Conservation (phyloP, 2,797 vertebrate species). For the Thaleichthys pacificus region DNA sequence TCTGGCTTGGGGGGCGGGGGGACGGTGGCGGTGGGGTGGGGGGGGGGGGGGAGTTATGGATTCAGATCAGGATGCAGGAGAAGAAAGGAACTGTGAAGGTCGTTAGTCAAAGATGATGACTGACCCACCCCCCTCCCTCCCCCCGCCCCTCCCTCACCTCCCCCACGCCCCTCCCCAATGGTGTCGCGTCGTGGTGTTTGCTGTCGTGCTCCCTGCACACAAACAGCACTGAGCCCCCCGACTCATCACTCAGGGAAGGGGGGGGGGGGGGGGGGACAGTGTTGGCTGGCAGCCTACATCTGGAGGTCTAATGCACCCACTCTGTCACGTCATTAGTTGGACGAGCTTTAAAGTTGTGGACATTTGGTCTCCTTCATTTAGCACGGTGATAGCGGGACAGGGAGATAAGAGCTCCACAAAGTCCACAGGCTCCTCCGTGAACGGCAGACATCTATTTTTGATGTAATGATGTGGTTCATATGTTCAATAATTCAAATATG, state of each 20-base stretch:
- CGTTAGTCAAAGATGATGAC: slow-evolving; percentile 61
- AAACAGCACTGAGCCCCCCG: slow-evolving; percentile 27
- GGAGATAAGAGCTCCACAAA: slow-evolving; percentile 45
- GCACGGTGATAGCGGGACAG: slow-evolving; percentile 48
- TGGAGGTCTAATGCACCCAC: slow-evolving; percentile 54
- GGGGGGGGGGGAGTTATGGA: slow-evolving; percentile 25
- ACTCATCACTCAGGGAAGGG: slow-evolving; percentile 58
- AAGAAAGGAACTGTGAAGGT: slow-evolving; percentile 50
- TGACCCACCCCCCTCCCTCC: slow-evolving; percentile 44
- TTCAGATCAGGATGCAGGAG: slow-evolving; percentile 52
- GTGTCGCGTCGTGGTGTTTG: slow-evolving; percentile 32
- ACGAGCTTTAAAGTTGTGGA: slow-evolving; percentile 55
- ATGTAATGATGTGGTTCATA: no score
- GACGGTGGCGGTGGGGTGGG: not conserved
- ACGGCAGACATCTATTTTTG: no score
- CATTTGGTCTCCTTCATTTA: slow-evolving; percentile 54
- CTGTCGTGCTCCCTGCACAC: slow-evolving; percentile 44
- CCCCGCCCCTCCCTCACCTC: no score
- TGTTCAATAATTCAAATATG: no score
- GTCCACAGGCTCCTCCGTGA: not conserved
- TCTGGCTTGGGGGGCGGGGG: slow-evolving; percentile 31
- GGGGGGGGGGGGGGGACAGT: slow-evolving; percentile 23
- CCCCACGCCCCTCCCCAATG: not conserved
- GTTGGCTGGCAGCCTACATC: slow-evolving; percentile 29
- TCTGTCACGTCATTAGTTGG: slow-evolving; percentile 69